These are phyloP conservation scores for Cichladusa arquata DNA, from an alignment of 2,113 vertebrate genomes.

Conservation along the genomic window DNA sequence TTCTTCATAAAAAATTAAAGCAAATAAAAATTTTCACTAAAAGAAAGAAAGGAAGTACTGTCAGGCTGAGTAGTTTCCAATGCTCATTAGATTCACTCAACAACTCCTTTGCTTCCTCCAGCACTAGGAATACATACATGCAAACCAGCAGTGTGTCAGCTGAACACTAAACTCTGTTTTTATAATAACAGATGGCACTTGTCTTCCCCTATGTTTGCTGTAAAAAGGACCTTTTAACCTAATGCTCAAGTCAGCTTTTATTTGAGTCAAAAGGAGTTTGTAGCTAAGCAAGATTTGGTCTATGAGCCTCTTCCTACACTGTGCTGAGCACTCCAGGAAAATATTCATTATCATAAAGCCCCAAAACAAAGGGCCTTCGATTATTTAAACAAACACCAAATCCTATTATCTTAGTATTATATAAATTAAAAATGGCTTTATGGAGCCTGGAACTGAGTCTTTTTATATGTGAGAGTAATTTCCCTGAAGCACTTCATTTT, in stretches of 20 bases:
- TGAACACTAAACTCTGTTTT: background rate
- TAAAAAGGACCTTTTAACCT: background rate
- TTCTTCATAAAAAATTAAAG: background rate
- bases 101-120: background rate
- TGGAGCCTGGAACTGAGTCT: background rate
- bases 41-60: background rate
- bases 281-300: background rate
- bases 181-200: background rate
- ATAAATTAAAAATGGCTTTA: background rate
- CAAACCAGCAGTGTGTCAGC: background rate
- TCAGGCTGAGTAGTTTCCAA: background rate
- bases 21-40: background rate
- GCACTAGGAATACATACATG: background rate
- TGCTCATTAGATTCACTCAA: background rate
- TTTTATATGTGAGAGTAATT: background rate
- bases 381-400: background rate
- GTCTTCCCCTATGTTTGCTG: background rate
- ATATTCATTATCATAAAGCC: background rate
- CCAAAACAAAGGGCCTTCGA: background rate
- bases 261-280: background rate
- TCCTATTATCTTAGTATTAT: background rate
- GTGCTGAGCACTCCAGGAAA: background rate
- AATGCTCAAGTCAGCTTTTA: conserved; percentile 1
- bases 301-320: background rate
- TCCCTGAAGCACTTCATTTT: background rate